Percentiles rank a stretch among this genome's conserved stretches.
Evolutionary conservation across 2,113 vertebrate genomes (phyloP).

Genomic region (Chloropsis cyanopogon): DNA sequence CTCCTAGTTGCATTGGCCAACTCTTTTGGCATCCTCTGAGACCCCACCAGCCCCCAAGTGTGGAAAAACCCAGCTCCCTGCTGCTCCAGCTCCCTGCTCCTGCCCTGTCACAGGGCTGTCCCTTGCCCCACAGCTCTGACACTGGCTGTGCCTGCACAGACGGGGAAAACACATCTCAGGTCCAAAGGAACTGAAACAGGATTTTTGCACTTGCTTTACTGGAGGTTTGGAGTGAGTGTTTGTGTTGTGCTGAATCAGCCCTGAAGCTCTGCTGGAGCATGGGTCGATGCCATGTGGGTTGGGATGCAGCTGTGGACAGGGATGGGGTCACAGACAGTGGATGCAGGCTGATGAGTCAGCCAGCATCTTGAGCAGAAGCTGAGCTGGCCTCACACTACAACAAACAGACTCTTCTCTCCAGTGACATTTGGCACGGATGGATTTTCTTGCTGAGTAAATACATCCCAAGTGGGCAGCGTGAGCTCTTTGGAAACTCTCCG

Average conservation of each 20-base stretch:
- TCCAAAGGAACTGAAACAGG: not conserved
- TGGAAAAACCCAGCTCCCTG: not conserved
- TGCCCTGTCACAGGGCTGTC: not conserved
- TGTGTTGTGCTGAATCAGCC: rapidly evolving
- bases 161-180: not conserved
- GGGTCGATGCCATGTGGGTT: rapidly evolving
- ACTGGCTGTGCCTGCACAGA: not conserved
- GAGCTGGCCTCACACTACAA: not conserved
- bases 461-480: rapidly evolving
- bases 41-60: too few relatives aligned
- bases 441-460: not conserved
- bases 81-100: not conserved
- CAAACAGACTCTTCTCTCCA: not conserved
- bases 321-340: rapidly evolving
- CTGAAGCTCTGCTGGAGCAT: not conserved
- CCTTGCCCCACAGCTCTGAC: not conserved
- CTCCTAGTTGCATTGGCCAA: not conserved
- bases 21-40: not conserved
- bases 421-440: rapidly evolving
- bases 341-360: not conserved
- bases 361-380: not conserved
- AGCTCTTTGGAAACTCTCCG: not conserved
- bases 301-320: not conserved
- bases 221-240: not conserved
- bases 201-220: not conserved